Base-by-base conservation (phyloP, 2,888 invertebrate genomes). In the Apodemia hepburni region DNA sequence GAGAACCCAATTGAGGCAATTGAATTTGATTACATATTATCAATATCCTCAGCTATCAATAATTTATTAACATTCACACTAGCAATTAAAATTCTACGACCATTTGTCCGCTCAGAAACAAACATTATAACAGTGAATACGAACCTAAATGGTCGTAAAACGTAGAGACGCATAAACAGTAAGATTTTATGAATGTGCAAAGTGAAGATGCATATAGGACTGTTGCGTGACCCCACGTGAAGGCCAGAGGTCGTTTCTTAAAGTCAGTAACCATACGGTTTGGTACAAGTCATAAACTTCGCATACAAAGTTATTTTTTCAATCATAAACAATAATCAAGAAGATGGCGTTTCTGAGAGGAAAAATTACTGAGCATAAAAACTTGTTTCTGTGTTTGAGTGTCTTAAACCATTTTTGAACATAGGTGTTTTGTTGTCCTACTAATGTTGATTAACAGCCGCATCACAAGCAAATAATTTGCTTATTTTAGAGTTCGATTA, bases 221-320 rank as follows among this genome's bases (percentile, higher is more conserved):
- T 76, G 60, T 62, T 49, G 72, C 73, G 69, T 72, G 75, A 76
- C 76, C 78, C 71, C 64, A 33, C 63, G 69, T 72, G 78, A 75
- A 67, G 68, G 73, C 73, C 74, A 75, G 76, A 82, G 82, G 82
- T 80, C 78, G 68, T 45, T 27, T 51, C 62, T 63, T 63, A 61
- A 61, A 60, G 59, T 54, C 27, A 22, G 61, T 33, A 62, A 66
- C 66, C 71, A 57, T 59, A 57, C 29, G 5, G 63, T n/a, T 29
- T 65, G 68, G 70, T 59, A 3, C 64, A 68, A 70, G 67, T 59
- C n/a, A 65, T 49, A 49, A 51, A 8, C 58, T 60, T 27, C 6
- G 5, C 6, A 15, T 42, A 12, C 4, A 5, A 42, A 38, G 0
- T 3, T 42, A 4, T 5, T 42, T 42, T 42, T 42, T 8, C 9